These are phyloP conservation scores for Lepidocolaptes lacrymiger DNA, from an alignment of 2,797 vertebrate genomes.

Conservation along the genomic window DNA sequence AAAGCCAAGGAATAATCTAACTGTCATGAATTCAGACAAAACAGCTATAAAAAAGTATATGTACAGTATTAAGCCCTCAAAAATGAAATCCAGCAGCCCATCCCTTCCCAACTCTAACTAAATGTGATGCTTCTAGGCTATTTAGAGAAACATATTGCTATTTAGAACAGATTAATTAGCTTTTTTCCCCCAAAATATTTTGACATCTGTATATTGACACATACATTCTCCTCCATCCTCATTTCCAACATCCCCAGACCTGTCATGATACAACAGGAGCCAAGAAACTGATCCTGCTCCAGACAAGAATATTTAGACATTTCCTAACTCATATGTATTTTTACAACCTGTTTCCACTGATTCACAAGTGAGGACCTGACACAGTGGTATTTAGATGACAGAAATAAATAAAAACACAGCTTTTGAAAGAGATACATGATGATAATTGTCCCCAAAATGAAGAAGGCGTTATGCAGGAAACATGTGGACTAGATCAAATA, in stretches of 20 bases:
- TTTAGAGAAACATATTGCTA: neutral
- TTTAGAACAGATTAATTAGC: neutral
- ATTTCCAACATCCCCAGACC: neutral
- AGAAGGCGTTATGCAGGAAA: neutral
- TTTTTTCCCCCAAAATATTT: neutral
- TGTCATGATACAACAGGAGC: neutral
- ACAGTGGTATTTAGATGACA: neutral
- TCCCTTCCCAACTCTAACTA: neutral
- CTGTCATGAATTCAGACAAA: neutral
- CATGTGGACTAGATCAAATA: neutral
- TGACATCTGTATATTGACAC: neutral
- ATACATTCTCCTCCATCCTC: neutral
- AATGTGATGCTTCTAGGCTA: neutral
- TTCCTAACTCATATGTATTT: neutral
- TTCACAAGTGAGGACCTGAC: neutral
- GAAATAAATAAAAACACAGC: neutral
- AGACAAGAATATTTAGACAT: neutral
- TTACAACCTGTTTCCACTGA: neutral
- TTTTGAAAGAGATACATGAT: neutral
- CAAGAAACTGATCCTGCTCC: neutral
- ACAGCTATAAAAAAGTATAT: neutral
- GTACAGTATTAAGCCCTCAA: neutral
- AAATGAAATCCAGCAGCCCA: neutral
- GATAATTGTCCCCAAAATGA: neutral
- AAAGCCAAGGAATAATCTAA: conserved; percentile 22